These are phyloP conservation scores for Galaxea fascicularis DNA, from an alignment of 92 coral and sea anemone species.

Conservation along the genomic window DNA sequence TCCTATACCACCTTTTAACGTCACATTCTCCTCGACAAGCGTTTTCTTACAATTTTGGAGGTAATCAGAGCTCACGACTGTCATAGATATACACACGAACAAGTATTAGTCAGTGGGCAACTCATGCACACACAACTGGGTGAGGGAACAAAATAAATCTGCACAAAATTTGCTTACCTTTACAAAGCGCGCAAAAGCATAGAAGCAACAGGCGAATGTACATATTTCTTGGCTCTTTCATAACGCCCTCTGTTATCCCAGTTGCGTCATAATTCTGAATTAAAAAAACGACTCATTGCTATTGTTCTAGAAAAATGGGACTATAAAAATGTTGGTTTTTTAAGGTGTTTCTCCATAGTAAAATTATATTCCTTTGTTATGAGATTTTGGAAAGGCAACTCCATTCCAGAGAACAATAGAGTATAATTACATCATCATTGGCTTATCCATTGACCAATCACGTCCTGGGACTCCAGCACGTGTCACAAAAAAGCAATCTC, in stretches of 20 bases:
- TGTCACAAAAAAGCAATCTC: constrained; percentile 46
- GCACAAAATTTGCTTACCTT: constrained; percentile 35
- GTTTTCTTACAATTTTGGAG: constrained; percentile 92
- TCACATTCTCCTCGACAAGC: constrained; percentile 95
- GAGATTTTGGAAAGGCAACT: not conserved
- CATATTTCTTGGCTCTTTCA: not conserved
- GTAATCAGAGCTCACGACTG: constrained; percentile 46
- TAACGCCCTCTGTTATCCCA: constrained; percentile 3
- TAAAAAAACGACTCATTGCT: not conserved
- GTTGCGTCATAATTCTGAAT: constrained; percentile 7
- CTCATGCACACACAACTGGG: constrained; percentile 36
- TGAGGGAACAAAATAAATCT: not conserved
- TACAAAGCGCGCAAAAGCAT: constrained; percentile 25
- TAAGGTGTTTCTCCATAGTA: constrained; percentile 27
- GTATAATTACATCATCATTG: constrained; percentile 38
- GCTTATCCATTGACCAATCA: constrained; percentile 50
- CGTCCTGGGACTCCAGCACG: constrained; percentile 33
- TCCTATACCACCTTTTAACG: constrained; percentile 96
- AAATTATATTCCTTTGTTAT: constrained; percentile 42
- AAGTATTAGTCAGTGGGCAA: constrained; percentile 18
- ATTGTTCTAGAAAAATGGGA: not conserved
- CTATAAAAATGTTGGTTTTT: not conserved
- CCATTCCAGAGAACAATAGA: constrained; percentile 45
- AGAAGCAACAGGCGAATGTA: constrained; percentile 18
- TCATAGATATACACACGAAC: constrained; percentile 33